Conservation (phyloP, 2,797 vertebrate species). For the Lophotriccus pileatus region DNA sequence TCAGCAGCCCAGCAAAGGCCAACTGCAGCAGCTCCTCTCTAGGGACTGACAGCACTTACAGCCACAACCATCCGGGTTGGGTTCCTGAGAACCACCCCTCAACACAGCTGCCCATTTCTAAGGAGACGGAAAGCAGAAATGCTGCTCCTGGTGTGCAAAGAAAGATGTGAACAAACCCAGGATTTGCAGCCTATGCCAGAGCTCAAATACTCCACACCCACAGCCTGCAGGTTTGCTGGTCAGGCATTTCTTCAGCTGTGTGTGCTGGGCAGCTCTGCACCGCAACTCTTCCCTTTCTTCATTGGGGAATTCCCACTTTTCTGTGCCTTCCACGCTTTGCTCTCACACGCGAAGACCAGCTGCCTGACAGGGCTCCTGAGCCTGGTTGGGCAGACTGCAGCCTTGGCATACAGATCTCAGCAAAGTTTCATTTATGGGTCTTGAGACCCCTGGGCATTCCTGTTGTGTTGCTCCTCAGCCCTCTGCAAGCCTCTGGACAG, state of each 20-base stretch:
- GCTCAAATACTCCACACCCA: neutral
- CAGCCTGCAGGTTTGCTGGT: neutral
- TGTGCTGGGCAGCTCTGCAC: neutral
- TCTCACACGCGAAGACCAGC: accelerated
- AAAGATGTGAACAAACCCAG: neutral
- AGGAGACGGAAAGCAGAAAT: neutral
- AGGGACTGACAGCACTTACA: neutral
- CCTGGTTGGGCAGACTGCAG: accelerated
- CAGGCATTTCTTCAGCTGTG: neutral
- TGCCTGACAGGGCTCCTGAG: neutral
- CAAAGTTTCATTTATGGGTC: neutral
- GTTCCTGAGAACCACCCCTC: neutral
- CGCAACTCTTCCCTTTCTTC: neutral
- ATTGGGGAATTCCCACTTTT: neutral
- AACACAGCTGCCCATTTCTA: neutral
- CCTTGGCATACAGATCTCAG: neutral
- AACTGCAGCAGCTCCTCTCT: neutral
- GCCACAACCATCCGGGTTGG: neutral
- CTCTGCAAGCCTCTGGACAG: neutral
- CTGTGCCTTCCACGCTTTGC: neutral
- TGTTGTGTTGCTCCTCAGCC: neutral
- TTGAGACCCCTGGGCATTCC: neutral
- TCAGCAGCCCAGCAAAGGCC: neutral
- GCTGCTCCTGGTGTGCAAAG: neutral
- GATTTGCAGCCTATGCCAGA: neutral